Evolutionary conservation across 2,797 vertebrate genomes (phyloP).

Genomic region (Acipenser ruthenus): DNA sequence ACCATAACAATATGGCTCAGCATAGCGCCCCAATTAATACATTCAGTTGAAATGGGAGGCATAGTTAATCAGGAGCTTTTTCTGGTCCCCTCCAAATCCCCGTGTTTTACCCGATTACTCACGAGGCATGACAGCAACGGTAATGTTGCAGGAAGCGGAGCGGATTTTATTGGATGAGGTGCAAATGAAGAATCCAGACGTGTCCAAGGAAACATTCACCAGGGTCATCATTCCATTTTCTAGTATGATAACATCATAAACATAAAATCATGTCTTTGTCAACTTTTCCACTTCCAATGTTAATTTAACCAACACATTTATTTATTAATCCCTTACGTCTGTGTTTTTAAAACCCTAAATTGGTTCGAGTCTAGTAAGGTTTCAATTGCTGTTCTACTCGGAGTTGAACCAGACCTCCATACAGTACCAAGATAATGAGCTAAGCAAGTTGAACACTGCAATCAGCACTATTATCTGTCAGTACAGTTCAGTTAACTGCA

Average conservation of each 20-base stretch:
- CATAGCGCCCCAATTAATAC: too few relatives aligned
- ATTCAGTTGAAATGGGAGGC: not conserved
- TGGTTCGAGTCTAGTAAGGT: too few relatives aligned
- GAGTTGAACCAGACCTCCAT: too few relatives aligned
- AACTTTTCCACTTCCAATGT: too few relatives aligned
- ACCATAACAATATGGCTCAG: too few relatives aligned
- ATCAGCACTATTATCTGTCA: not conserved
- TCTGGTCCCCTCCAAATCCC: not conserved
- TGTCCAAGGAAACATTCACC: conserved; percentile 53
- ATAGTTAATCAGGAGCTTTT: not conserved
- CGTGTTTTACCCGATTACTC: conserved; percentile 31
- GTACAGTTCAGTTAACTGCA: too few relatives aligned
- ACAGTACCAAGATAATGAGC: not conserved
- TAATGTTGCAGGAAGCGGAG: conserved; percentile 47
- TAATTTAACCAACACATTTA: not conserved
- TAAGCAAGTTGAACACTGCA: not conserved
- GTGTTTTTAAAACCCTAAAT: not conserved
- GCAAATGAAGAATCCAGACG: conserved; percentile 55
- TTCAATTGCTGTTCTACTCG: too few relatives aligned
- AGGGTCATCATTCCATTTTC: conserved; percentile 39
- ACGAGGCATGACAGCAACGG: conserved; percentile 44
- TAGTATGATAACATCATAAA: conserved; percentile 1
- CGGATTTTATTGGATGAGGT: conserved; percentile 43
- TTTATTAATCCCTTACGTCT: not conserved
- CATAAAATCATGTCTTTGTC: not conserved